phyloP scores from a whole-genome alignment of 2,888 invertebrate genomes.

The Calameuta filiformis region DNA sequence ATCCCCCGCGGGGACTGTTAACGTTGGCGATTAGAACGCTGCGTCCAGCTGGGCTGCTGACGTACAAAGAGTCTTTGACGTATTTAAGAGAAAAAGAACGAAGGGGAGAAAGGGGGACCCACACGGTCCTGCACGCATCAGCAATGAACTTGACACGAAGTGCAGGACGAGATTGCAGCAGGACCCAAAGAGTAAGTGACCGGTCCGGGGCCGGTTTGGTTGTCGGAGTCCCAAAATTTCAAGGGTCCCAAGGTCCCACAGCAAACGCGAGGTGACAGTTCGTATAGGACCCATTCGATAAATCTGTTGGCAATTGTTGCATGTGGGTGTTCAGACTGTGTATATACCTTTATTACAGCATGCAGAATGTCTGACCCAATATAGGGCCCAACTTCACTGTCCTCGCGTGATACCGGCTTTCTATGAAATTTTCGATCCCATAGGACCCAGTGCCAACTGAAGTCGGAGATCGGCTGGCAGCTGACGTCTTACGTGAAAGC shows the following conservation, averaged over 20 bases:
- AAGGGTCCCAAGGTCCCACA: constrained; percentile 16
- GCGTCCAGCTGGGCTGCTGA: constrained; percentile 31
- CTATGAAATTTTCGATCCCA: not conserved
- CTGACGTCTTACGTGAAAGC: not conserved
- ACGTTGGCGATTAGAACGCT: not conserved
- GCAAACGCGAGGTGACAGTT: constrained; percentile 10
- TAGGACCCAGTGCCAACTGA: not conserved
- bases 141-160: constrained; percentile 49
- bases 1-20: not conserved
- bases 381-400: not conserved
- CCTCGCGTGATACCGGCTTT: not conserved
- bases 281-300: not conserved
- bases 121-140: constrained; percentile 14
- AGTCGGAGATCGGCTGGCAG: not conserved
- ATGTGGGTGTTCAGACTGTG: not conserved
- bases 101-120: not conserved
- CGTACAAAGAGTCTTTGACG: constrained; percentile 32
- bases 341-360: not conserved
- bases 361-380: not conserved
- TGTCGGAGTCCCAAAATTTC: constrained; percentile 14
- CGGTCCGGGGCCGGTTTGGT: constrained; percentile 34
- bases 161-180: constrained; percentile 28
- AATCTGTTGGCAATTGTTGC: constrained; percentile 4
- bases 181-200: constrained; percentile 15
- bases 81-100: not conserved